Evolutionary conservation across 2,888 invertebrate species (phyloP).

Genomic region (Lepeophtheirus nordmannii): DNA sequence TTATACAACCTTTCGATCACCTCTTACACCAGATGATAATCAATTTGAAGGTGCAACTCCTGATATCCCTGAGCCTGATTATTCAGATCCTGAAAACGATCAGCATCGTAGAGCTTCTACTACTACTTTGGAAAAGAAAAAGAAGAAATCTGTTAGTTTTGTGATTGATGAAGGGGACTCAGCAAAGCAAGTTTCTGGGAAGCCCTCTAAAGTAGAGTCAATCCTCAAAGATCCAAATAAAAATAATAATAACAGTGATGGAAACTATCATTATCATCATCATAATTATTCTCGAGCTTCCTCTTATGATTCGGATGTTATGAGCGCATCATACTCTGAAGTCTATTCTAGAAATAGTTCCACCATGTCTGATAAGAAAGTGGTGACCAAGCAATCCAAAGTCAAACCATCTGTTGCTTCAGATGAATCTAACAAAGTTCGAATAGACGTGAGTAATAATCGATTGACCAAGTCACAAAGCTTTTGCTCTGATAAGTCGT

Average conservation of each 20-base stretch:
- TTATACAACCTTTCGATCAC: constrained; percentile 29
- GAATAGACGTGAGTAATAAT: not conserved
- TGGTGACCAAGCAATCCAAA: not conserved
- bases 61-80: constrained; percentile 81
- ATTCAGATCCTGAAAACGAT: constrained; percentile 39
- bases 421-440: not conserved
- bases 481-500: constrained; percentile 9
- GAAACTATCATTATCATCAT: too few species aligned
- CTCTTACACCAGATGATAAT: constrained; percentile 29
- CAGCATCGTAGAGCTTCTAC: not conserved
- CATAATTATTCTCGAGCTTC: not conserved
- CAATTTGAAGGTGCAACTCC: constrained; percentile 35
- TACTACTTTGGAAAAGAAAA: constrained; percentile 50
- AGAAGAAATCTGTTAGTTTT: constrained; percentile 32
- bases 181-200: not conserved
- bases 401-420: not conserved
- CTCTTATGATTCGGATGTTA: not conserved
- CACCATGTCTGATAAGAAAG: not conserved
- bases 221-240: constrained; percentile 8
- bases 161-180: constrained; percentile 12
- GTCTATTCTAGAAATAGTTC: too few species aligned
- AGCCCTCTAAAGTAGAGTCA: not conserved
- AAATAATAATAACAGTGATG: too few species aligned
- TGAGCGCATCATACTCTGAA: not conserved
- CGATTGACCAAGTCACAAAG: constrained; percentile 12